These are phyloP conservation scores for Isichthys henryi DNA, from an alignment of 2,113 vertebrate genomes.

Conservation along the genomic window DNA sequence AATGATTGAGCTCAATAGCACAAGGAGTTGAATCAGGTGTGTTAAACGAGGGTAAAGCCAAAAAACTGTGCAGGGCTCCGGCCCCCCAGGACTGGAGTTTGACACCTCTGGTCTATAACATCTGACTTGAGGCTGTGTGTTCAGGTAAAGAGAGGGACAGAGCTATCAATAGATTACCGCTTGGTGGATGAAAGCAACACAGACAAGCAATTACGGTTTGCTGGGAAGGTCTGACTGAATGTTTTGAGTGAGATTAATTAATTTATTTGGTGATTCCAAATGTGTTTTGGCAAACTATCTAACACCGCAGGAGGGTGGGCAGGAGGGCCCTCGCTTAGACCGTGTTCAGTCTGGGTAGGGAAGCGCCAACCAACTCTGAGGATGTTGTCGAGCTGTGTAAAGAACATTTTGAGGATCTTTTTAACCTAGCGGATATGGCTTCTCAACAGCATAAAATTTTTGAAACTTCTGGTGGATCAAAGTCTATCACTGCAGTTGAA, in stretches of 20 bases:
- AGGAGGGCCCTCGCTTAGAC: neutral
- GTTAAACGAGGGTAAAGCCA: no score
- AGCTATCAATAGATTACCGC: neutral
- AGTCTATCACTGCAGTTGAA: neutral
- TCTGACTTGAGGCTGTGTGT: neutral
- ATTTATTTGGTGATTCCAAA: neutral
- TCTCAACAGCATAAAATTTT: neutral
- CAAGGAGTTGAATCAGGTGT: no score
- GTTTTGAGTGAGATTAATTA: neutral
- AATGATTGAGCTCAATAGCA: no score
- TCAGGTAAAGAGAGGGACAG: neutral
- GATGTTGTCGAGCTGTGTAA: neutral
- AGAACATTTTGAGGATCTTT: neutral
- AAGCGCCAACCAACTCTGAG: neutral
- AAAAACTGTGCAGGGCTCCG: no score
- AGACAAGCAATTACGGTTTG: neutral
- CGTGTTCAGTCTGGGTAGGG: neutral
- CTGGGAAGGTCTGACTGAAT: neutral
- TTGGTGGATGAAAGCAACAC: neutral
- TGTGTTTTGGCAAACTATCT: neutral
- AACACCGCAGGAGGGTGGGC: no score
- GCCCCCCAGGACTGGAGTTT: no score
- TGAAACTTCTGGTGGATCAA: neutral
- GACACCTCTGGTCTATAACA: neutral
- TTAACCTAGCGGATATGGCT: neutral